Conservation (phyloP, 1,140 invertebrate species). For the Acarapis woodi region DNA sequence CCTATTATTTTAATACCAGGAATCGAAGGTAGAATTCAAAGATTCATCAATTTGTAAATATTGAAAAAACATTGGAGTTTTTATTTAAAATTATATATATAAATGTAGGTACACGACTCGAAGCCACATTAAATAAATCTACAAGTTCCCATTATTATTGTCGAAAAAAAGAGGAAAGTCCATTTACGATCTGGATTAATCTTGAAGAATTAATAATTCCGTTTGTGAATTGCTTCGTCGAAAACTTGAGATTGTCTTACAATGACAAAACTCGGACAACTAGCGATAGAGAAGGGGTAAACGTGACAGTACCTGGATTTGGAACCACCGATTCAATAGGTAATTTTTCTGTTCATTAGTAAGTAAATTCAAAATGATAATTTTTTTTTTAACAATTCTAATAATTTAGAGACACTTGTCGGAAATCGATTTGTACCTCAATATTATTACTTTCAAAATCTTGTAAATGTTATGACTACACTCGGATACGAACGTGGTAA, state of each 20-base stretch:
- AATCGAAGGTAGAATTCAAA: no score
- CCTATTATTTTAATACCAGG: no score
- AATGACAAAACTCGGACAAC: slow-evolving; percentile 56
- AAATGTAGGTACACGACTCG: slow-evolving; percentile 3
- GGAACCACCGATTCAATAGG: slow-evolving; percentile 58
- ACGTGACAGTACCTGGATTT: slow-evolving; percentile 58
- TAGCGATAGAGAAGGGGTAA: slow-evolving; percentile 53
- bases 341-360: slow-evolving; percentile 74
- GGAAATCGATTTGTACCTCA: no score
- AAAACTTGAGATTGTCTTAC: slow-evolving; percentile 52
- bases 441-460: slow-evolving; percentile 55
- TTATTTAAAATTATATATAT: no score
- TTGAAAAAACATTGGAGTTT: no score
- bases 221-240: slow-evolving; percentile 82
- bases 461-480: slow-evolving; percentile 42
- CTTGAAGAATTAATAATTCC: slow-evolving; percentile 57
- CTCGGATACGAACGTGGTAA: slow-evolving; percentile 22
- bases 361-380: no score
- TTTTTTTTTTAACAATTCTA: no score
- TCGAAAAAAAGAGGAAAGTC: slow-evolving; percentile 40
- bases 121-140: not conserved
- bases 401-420: no score
- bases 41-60: no score
- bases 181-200: slow-evolving; percentile 81
- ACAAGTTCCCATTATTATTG: slow-evolving; percentile 43